Base-by-base conservation (phyloP, 2,113 vertebrate genomes). In the Lophius piscatorius region DNA sequence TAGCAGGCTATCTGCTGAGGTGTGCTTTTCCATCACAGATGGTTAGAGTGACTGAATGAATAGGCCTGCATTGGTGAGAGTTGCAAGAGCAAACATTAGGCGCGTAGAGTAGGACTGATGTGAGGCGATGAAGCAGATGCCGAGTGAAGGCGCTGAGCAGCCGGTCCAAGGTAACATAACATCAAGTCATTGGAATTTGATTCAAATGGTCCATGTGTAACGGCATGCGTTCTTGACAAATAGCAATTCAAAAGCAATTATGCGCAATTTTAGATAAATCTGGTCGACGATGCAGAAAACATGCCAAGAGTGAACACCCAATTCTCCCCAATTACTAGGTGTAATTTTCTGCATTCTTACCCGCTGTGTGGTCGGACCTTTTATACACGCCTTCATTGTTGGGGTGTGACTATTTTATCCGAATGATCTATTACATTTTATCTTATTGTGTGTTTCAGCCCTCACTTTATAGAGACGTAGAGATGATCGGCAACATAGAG, bases 271-370 rank as follows among this genome's bases (percentile, higher is more conserved):
- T 79, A 70, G 36, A 41, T 55, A 80, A 76, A 74, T 50, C 42
- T 49, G 2, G 48, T 36, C 36, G 24, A 47, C 18, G 21, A 46
- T 38, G 67, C 71, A 65, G 48, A 64, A 66, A 49, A 76, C 24
- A 40, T 31, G 50, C 54, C 63, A 72, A 54, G 50, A 28, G 35
- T 42, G 33, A 12, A 74, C 70, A 76, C 67, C 67, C 50, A 57
- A 5, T 17, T 36, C 47, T 51, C 35, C 41, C 36, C 69, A 77
- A 85, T 84, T 77, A 59, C 40, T 16, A 16, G 20, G 40, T 72
- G 62, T 70, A 16, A 74, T 85, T 87, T 83, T 71, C 80, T 81
- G 78, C 81, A 74, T 85, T 85, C 66, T 50, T 83, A 76, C 69
- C 60, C 63, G 47, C 52, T 62, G 26, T 65, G 65, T 11, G 60